Percentiles rank a stretch among this genome's conserved stretches.
Evolutionary conservation across 2,888 invertebrate species (phyloP).

Genomic region (Synanthedon vespiformis): DNA sequence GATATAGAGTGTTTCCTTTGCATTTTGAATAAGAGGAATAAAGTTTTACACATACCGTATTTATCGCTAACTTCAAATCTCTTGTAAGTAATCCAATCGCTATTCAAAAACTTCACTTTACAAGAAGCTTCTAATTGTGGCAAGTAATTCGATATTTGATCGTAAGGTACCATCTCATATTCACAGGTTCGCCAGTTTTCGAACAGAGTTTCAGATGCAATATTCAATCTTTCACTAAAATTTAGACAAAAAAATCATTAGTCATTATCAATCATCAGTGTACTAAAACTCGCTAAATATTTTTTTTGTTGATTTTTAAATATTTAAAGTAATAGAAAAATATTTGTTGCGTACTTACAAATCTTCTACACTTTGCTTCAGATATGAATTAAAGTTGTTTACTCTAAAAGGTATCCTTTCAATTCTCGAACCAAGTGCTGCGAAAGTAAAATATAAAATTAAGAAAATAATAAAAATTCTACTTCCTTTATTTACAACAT

Average conservation of each 20-base stretch:
- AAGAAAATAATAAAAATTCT: too few species aligned
- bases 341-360: slow-evolving; percentile 28
- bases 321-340: too few species aligned
- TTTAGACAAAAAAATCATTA: background rate
- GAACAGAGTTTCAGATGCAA: slow-evolving; percentile 41
- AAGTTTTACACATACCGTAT: background rate
- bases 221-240: slow-evolving; percentile 35
- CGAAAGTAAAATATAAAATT: slow-evolving; percentile 4
- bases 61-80: slow-evolving; percentile 19
- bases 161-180: slow-evolving; percentile 38
- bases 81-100: slow-evolving; percentile 17
- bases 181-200: slow-evolving; percentile 33
- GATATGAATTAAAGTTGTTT: slow-evolving; percentile 18
- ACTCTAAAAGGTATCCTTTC: slow-evolving; percentile 29
- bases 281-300: too few species aligned
- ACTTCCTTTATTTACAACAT: too few species aligned
- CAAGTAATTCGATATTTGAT: slow-evolving; percentile 50
- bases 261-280: too few species aligned
- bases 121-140: slow-evolving; percentile 70
- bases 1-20: too few species aligned
- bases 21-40: background rate
- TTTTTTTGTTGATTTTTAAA: too few species aligned
- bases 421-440: slow-evolving; percentile 17
- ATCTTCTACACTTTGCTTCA: slow-evolving; percentile 26
- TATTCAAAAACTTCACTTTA: slow-evolving; percentile 32